phyloP scores from a whole-genome alignment of 2,797 vertebrate genomes.

The Sebastolobus altivelis region DNA sequence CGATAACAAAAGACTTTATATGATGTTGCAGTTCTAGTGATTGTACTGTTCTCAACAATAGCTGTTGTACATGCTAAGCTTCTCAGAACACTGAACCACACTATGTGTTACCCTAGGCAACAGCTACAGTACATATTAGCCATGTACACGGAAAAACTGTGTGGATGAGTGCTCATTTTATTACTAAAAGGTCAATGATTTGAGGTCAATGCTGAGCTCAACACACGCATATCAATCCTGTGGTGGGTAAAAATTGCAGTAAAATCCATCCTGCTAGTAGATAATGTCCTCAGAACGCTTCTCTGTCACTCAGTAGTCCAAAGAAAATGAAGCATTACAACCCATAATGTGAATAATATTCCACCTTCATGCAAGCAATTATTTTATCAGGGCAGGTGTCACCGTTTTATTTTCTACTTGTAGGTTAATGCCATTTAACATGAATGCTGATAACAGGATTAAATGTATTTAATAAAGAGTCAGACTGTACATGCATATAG shows the following conservation, averaged over 20 bases:
- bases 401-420: background rate
- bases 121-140: background rate
- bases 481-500: background rate
- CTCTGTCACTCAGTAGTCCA: background rate
- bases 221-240: background rate
- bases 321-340: constrained; percentile 5
- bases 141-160: background rate
- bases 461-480: background rate
- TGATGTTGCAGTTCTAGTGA: background rate
- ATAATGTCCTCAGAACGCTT: background rate
- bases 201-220: background rate
- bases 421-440: background rate
- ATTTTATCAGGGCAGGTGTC: background rate
- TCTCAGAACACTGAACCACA: background rate
- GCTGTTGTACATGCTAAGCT: background rate
- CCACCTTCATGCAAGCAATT: background rate
- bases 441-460: background rate
- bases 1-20: background rate
- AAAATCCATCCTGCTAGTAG: background rate
- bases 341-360: background rate
- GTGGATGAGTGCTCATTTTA: background rate
- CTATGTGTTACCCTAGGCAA: background rate
- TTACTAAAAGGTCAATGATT: constrained; percentile 4
- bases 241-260: background rate
- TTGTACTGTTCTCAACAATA: background rate